These are phyloP conservation scores for Hydractinia echinata DNA, from an alignment of 30 jellyfish, hydroid and myxozoan genomes.

Conservation along the genomic window DNA sequence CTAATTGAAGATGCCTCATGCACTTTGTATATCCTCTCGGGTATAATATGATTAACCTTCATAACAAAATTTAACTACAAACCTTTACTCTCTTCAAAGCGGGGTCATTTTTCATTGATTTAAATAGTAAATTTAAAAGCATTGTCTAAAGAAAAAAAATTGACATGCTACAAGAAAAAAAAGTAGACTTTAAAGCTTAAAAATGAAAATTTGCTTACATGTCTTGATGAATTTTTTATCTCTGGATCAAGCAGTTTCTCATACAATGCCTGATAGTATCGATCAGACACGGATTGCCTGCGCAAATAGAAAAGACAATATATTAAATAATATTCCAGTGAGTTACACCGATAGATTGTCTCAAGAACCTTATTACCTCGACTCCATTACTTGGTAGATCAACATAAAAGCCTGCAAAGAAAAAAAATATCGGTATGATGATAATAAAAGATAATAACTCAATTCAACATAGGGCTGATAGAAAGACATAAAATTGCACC, in stretches of 20 bases:
- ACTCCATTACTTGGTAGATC: constrained; percentile 85
- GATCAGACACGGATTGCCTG: constrained; percentile 88
- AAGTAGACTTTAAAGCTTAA: not conserved
- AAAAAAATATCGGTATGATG: not conserved
- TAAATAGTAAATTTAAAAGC: constrained; percentile 73
- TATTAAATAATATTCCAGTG: not conserved
- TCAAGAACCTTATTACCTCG: constrained; percentile 44
- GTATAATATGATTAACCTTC: too few relatives aligned
- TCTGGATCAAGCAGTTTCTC: constrained; percentile 76
- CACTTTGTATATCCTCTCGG: too few relatives aligned
- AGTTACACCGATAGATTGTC: not conserved
- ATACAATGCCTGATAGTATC: constrained; percentile 74
- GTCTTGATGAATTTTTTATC: constrained; percentile 51
- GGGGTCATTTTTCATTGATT: constrained; percentile 82
- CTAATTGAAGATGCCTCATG: too few relatives aligned
- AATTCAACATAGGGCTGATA: too few relatives aligned
- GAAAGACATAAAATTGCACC: too few relatives aligned
- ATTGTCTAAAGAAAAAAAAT: constrained; percentile 32
- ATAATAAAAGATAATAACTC: too few relatives aligned
- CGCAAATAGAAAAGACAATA: not conserved
- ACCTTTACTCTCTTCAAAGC: constrained; percentile 75
- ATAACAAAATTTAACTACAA: not conserved
- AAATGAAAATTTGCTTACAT: constrained; percentile 16
- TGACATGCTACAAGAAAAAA: not conserved
- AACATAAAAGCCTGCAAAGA: constrained; percentile 83